These are phyloP conservation scores for Panthera leo DNA, from an alignment of 2,113 vertebrate genomes.

Conservation along the genomic window DNA sequence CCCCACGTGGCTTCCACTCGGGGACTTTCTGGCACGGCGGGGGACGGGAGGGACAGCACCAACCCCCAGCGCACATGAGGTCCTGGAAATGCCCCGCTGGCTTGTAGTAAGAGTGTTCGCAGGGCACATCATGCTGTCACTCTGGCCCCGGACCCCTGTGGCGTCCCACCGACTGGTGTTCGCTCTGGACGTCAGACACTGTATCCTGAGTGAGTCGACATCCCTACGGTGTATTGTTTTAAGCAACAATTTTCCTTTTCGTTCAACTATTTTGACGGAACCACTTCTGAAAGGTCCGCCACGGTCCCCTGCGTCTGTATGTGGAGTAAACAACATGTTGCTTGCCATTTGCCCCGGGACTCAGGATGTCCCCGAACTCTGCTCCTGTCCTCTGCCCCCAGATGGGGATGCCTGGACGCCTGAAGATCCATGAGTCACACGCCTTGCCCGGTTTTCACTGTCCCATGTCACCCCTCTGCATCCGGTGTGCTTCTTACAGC, in stretches of 20 bases:
- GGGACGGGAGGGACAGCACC: background rate
- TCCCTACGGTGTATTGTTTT: background rate
- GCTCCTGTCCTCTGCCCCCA: fast-evolving
- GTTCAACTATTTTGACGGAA: background rate
- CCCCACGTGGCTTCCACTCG: fast-evolving
- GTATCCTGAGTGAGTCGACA: fast-evolving
- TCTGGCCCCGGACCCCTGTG: background rate
- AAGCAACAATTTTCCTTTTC: background rate
- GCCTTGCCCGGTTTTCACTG: fast-evolving
- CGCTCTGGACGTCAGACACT: too few species aligned
- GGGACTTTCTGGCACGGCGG: background rate
- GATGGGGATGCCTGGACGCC: fast-evolving
- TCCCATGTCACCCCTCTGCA: fast-evolving
- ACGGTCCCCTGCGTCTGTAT: fast-evolving
- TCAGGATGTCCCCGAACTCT: fast-evolving
- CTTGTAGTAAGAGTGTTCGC: background rate
- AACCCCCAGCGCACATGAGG: fast-evolving
- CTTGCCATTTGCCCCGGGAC: background rate
- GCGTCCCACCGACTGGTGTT: background rate
- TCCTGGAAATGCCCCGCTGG: background rate
- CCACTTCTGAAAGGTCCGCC: background rate
- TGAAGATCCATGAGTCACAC: fast-evolving
- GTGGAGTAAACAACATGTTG: too few species aligned
- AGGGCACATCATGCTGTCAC: too few species aligned
- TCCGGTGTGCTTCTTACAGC: fast-evolving